Percentiles rank a stretch among this genome's conserved stretches.
Evolutionary conservation across 2,797 vertebrate species (phyloP).

Genomic region (Rhynchonycteris naso): DNA sequence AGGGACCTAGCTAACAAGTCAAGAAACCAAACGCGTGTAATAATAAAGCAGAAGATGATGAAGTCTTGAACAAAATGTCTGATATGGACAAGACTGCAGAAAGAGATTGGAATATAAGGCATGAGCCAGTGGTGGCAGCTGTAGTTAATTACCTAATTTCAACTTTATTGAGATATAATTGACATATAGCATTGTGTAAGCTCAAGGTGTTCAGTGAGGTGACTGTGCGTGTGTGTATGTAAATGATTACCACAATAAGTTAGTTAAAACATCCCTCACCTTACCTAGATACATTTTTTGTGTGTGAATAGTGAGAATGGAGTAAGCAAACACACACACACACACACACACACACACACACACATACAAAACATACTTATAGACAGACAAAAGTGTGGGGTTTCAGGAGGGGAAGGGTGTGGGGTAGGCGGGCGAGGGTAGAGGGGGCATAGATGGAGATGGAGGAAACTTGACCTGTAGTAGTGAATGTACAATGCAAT

Average conservation of each 20-base stretch:
- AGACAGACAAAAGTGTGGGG: too few species aligned
- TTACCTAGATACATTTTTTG: not conserved
- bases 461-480: too few species aligned
- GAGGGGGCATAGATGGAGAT: too few species aligned
- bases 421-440: too few species aligned
- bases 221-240: not conserved
- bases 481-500: too few species aligned
- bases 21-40: not conserved
- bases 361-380: too few species aligned
- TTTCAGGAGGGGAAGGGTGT: too few species aligned
- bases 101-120: not conserved
- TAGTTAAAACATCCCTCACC: not conserved
- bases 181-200: not conserved
- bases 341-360: too few species aligned
- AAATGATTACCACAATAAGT: not conserved
- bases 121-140: not conserved
- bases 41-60: not conserved
- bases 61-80: not conserved
- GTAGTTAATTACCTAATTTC: not conserved
- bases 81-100: not conserved
- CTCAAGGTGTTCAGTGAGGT: not conserved
- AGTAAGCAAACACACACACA: too few species aligned
- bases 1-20: not conserved
- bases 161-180: not conserved
- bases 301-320: not conserved